phyloP scores from a whole-genome alignment of 2,797 vertebrate genomes.

The Buphagus erythrorhynchus region DNA sequence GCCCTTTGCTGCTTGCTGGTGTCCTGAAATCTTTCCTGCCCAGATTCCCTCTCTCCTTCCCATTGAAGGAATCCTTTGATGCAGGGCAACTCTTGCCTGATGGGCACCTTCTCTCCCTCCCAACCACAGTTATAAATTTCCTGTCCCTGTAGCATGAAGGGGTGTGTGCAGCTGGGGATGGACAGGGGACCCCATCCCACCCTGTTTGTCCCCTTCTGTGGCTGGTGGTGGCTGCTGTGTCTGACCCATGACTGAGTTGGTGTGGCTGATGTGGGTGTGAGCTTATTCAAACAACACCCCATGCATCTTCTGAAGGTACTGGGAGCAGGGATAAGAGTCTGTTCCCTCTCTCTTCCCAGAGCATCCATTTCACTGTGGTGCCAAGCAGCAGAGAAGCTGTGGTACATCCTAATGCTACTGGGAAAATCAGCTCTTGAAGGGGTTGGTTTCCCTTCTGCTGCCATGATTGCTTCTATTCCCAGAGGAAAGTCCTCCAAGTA shows the following conservation, averaged over 20 bases:
- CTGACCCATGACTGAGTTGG: rapidly evolving
- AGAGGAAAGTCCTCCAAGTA: not conserved
- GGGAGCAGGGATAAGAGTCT: not conserved
- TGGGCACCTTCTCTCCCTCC: not conserved
- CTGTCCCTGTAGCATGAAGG: not conserved
- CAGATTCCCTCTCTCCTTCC: not conserved
- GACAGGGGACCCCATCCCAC: not conserved
- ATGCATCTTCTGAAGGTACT: not conserved
- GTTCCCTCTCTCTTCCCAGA: not conserved
- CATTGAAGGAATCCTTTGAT: not conserved
- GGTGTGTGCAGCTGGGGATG: not conserved
- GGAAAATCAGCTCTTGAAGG: not conserved
- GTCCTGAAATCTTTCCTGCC: not conserved
- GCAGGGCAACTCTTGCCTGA: too few relatives aligned
- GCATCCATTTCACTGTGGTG: not conserved
- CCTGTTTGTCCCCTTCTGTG: not conserved
- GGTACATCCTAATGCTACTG: not conserved
- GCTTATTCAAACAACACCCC: not conserved
- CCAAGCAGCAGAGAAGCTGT: not conserved
- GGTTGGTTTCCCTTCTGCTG: not conserved
- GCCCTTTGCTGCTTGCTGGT: not conserved
- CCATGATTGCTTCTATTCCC: not conserved
- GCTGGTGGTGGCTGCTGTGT: not conserved
- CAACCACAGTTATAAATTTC: not conserved
- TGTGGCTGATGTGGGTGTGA: not conserved